These are phyloP conservation scores for Mesocentrotus franciscanus DNA, from an alignment of 53 echinoderm and acorn worm genomes.

Conservation along the genomic window DNA sequence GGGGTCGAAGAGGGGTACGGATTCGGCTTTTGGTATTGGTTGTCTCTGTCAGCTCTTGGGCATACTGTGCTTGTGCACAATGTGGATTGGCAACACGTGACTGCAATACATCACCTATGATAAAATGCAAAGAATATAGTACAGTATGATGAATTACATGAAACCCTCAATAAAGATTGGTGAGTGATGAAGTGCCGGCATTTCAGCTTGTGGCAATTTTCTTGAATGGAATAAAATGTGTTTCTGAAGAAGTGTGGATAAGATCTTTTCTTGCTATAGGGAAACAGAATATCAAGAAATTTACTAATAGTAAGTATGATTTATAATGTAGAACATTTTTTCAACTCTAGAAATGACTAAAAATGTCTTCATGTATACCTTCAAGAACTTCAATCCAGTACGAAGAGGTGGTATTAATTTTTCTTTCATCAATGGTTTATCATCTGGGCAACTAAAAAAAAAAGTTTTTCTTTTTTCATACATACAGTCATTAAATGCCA, in stretches of 20 bases:
- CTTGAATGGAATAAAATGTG: neutral
- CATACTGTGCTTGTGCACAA: slow-evolving; percentile 88
- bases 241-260: neutral
- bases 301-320: neutral
- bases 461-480: too few relatives aligned
- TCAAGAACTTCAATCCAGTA: neutral
- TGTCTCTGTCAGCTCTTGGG: slow-evolving; percentile 88
- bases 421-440: neutral
- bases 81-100: slow-evolving; percentile 89
- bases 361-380: neutral
- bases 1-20: slow-evolving; percentile 85
- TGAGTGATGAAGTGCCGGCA: neutral
- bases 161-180: neutral
- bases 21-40: slow-evolving; percentile 87
- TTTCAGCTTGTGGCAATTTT: neutral
- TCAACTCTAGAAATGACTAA: neutral
- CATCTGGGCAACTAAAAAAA: too few relatives aligned
- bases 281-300: neutral
- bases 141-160: neutral
- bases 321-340: neutral
- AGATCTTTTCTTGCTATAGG: neutral
- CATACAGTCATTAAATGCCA: too few relatives aligned
- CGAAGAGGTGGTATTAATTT: neutral
- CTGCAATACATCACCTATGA: slow-evolving; percentile 82
- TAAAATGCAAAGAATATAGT: neutral